Conservation (phyloP, 2,888 invertebrate species). For the Standfussiana lucernea region DNA sequence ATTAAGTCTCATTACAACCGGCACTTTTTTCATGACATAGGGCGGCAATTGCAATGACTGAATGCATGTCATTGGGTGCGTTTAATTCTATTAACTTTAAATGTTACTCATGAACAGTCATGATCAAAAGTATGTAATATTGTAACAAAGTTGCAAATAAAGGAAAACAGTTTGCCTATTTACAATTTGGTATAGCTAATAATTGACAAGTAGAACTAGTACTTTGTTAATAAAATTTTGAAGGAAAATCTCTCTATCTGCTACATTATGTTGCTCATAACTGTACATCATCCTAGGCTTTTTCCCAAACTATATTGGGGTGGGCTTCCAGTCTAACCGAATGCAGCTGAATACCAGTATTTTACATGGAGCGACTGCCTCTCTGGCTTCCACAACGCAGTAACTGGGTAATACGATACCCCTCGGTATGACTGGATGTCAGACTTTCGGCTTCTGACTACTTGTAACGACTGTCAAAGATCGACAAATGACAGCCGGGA, state of each 20-base stretch:
- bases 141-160: not conserved
- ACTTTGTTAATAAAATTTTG: not conserved
- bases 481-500: no score
- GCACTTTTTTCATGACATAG: constrained; percentile 54
- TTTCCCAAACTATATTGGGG: no score
- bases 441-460: no score
- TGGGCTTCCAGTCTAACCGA: no score
- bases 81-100: constrained; percentile 42
- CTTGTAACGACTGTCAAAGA: no score
- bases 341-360: no score
- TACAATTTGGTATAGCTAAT: not conserved
- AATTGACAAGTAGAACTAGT: not conserved
- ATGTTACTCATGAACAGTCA: not conserved
- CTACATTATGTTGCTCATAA: not conserved
- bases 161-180: not conserved
- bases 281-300: no score
- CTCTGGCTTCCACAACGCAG: no score
- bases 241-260: not conserved
- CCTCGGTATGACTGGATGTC: no score
- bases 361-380: no score
- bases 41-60: constrained; percentile 32
- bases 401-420: no score
- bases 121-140: not conserved
- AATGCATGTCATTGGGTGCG: constrained; percentile 44
- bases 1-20: constrained; percentile 57